Base-by-base conservation (phyloP, 2,797 vertebrate genomes). In the Pyrrhura leucotis region DNA sequence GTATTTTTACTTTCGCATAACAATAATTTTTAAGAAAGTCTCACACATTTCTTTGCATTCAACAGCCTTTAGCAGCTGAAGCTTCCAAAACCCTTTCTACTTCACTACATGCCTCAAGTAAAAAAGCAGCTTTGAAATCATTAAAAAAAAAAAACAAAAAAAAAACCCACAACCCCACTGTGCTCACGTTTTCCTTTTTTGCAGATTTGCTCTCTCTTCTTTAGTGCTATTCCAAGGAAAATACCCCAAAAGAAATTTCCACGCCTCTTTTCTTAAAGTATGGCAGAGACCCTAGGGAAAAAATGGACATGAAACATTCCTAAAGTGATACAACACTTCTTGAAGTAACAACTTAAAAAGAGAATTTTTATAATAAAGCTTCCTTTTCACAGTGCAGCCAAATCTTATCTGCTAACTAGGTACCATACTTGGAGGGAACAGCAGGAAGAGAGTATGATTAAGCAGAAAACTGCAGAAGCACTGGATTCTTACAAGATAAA, bases 201-300 rank as follows among this genome's bases (percentile, higher is more conserved):
- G 99, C 75, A 99, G 96, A n/a, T 92, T 96, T 92, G 98, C 98
- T 97, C 99, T 98, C 95, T 99, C 98, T 88, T 99, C 99, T 83
- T 98, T 98, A 35, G 99, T 98, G 96, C 99, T 99, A 87, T 98
- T 97, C 99, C 99, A 99, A 35, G 99, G 98, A 95, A 98, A 99
- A 96, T 99, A 99, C 1, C 98, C 98, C 96, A 99, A 86, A 91
- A 99, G 98, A 88, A 99, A 99, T 97, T 99, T 99, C 99, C 99
- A 99, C 11, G 98, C 99, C 67, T 99, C 99, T 89, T 99, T 99
- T 97, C 99, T 99, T 79, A 99, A 68, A 3, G 98, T 98, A 73
- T 99, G 98, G 93, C 98, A 99, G 61, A 99, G 98, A 45, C 99
- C 99, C 99, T 99, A 90, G 89, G 63, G 74, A 88, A 96, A 82